A percentile compares a stretch with the other conserved stretches of the same genome.
These are phyloP conservation scores for Cisticola juncidis DNA, from an alignment of 2,113 vertebrate genomes.

Conservation along the genomic window DNA sequence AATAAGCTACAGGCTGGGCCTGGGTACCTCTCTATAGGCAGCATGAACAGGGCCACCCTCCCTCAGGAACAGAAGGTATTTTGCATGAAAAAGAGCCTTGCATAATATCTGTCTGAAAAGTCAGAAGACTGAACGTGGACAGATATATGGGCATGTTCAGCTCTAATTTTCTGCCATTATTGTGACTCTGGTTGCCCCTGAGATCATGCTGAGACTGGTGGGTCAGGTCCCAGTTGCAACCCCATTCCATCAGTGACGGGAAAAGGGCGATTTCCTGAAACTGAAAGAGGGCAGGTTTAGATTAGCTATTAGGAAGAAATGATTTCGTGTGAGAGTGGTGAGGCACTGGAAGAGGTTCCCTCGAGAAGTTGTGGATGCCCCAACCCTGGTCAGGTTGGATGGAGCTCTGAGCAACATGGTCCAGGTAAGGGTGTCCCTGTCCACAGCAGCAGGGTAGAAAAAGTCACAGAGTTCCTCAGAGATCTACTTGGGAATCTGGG, in stretches of 20 bases:
- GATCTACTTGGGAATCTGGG: not conserved
- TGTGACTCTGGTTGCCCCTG: not conserved
- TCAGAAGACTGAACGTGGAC: rapidly evolving
- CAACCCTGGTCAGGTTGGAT: not conserved
- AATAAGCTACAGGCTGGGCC: not conserved
- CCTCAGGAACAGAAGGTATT: not conserved
- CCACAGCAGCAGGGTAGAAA: not conserved
- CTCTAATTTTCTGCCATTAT: not conserved
- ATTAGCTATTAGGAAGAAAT: not conserved
- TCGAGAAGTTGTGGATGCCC: not conserved
- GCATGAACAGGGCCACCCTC: not conserved
- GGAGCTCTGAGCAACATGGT: not conserved
- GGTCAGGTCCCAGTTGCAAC: not conserved
- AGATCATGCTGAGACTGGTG: not conserved
- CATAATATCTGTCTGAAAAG: not conserved
- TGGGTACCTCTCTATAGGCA: too few relatives aligned
- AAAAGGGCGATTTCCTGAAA: not conserved
- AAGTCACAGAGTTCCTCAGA: not conserved
- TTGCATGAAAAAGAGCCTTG: not conserved
- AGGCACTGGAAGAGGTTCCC: not conserved
- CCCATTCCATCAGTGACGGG: not conserved
- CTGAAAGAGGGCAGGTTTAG: not conserved
- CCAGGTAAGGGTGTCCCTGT: not conserved
- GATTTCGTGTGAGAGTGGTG: not conserved
- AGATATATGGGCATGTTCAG: not conserved